Evolutionary conservation across 2,113 vertebrate genomes (phyloP), one percentile per base, ranked within the genome.

Genomic region (Puffinus mauretanicus): DNA sequence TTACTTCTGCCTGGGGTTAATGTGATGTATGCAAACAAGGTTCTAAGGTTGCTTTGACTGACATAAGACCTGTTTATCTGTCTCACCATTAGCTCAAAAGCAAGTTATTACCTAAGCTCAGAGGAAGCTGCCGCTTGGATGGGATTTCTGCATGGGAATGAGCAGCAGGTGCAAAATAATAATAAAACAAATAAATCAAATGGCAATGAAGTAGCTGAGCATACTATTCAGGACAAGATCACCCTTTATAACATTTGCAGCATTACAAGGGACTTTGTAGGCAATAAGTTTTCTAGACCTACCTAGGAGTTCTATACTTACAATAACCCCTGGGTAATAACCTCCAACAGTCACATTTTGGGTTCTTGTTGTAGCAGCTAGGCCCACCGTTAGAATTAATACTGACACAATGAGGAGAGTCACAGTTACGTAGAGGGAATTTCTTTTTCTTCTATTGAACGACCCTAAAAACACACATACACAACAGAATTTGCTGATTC

Each of bases 281-380:
- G 61, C 90, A 96, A 42, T 67, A 96, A 90, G 65, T 82, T 95
- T 94, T 94, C 88, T 94, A 95, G 86, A 96, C 95, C 94, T 92
- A 97, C 83, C 96, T 96, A 95, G 77, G 95, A 86, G 73, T 96
- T 97, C 96, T 95, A 95, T 98, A 99, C 99, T 99, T 98, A 99
- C 99, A 96, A 99, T 99, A 96, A 99, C 98, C 97, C 99, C 99
- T 6, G 99, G 99, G 97, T 99, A 99, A 98, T 99, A 99, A 88
- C 99, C 99, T 96, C 99, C 99, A 58, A 99, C 99, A 8, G 99
- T 99, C 97, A 99, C 99, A 98, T 99, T 99, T 98, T 99, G 99
- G 49, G 99, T 99, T 98, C 99, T 98, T 93, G 99, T 99, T 57
- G 99, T 99, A 51, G 99, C 99, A 29, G 99, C 99, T 96, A 99